A percentile compares a stretch with the other conserved stretches of the same genome.
phyloP scores from a whole-genome alignment of 1,140 invertebrate species.

The Anoplolepis gracilipes region DNA sequence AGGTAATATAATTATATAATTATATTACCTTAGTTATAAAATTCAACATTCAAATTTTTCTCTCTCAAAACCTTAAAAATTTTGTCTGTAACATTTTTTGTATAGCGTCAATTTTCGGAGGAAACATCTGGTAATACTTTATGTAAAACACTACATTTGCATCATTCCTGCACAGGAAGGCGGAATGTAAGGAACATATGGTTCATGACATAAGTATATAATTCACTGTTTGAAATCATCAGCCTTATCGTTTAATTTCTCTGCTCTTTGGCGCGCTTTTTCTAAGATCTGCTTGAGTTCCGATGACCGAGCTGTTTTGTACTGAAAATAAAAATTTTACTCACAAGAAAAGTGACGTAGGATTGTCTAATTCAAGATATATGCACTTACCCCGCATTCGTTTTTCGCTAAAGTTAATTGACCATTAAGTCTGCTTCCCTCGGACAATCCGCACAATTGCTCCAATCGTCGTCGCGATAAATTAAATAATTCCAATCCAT shows the following conservation, averaged over 20 bases:
- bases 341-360: not conserved
- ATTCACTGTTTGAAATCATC: slow-evolving; percentile 34
- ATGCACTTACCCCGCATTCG: slow-evolving; percentile 90
- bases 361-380: not conserved
- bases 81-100: too few species aligned
- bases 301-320: slow-evolving; percentile 89
- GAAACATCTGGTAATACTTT: too few species aligned
- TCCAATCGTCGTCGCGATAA: slow-evolving; percentile 89
- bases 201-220: not conserved
- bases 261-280: slow-evolving; percentile 88
- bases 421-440: slow-evolving; percentile 91
- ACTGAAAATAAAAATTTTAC: slow-evolving; percentile 83
- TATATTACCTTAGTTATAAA: too few species aligned
- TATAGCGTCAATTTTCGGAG: too few species aligned
- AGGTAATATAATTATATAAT: too few species aligned
- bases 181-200: slow-evolving; percentile 14
- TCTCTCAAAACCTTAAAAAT: too few species aligned
- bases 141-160: not conserved
- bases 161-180: not conserved
- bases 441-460: slow-evolving; percentile 89
- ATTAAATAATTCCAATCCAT: slow-evolving; percentile 90
- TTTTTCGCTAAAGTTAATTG: slow-evolving; percentile 92
- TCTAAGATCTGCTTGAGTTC: slow-evolving; percentile 89
- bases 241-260: slow-evolving; percentile 71
- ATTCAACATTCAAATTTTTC: too few species aligned